phyloP scores from a whole-genome alignment of 1,140 invertebrate genomes.

The Euschistus heros region DNA sequence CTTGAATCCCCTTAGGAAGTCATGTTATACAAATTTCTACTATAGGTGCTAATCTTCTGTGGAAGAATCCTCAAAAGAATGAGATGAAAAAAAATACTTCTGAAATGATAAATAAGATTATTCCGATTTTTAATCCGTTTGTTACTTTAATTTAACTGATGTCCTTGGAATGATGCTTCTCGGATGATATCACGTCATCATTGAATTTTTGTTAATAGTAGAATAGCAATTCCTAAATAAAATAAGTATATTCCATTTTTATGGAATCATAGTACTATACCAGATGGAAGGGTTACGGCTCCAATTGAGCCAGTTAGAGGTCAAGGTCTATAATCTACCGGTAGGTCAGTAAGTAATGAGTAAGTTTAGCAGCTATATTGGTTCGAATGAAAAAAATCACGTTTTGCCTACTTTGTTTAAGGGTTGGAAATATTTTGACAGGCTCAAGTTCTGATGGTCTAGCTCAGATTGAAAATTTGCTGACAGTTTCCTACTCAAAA shows the following conservation, averaged over 20 bases:
- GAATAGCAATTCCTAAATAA: conserved; percentile 32
- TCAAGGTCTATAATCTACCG: conserved; percentile 45
- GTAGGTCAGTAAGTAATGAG: too few relatives aligned
- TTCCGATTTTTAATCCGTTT: conserved; percentile 43
- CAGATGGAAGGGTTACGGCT: conserved; percentile 27
- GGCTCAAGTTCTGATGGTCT: too few relatives aligned
- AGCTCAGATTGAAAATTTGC: too few relatives aligned
- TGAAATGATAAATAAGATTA: conserved; percentile 48
- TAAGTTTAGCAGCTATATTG: too few relatives aligned
- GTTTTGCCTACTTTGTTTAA: too few relatives aligned
- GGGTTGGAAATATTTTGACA: too few relatives aligned
- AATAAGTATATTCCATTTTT: conserved; percentile 37
- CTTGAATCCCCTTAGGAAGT: conserved; percentile 43
- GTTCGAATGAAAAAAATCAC: too few relatives aligned
- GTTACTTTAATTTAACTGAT: conserved; percentile 38
- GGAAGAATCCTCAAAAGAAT: conserved; percentile 7
- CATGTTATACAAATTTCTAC: conserved; percentile 49
- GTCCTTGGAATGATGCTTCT: conserved; percentile 45
- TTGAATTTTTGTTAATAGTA: conserved; percentile 40
- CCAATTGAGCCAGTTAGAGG: conserved; percentile 38
- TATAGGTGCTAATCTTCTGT: conserved; percentile 36
- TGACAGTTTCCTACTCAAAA: too few relatives aligned
- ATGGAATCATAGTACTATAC: conserved; percentile 42
- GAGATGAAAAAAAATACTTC: conserved; percentile 5
- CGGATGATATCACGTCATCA: conserved; percentile 53